phyloP scores from a whole-genome alignment of 2,888 invertebrate genomes.

The Archips crataeganus region DNA sequence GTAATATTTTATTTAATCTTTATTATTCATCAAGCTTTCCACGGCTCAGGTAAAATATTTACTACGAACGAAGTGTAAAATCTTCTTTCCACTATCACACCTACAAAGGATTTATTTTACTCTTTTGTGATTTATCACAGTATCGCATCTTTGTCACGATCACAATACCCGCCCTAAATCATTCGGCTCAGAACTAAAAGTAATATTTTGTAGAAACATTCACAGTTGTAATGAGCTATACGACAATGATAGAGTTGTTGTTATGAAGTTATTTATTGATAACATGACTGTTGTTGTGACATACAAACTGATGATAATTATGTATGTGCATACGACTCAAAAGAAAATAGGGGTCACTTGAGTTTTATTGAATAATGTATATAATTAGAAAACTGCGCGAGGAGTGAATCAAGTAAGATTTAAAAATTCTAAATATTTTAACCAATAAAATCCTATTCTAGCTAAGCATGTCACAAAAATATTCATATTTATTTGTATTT shows the following conservation, averaged over 20 bases:
- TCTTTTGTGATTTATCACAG: conserved; percentile 37
- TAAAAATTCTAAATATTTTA: too few relatives aligned
- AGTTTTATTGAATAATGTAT: too few relatives aligned
- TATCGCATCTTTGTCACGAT: conserved; percentile 27
- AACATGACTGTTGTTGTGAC: neutral
- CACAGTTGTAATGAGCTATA: conserved; percentile 27
- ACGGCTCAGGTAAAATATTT: conserved; percentile 13
- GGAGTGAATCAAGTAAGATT: too few relatives aligned
- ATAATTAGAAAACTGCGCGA: too few relatives aligned
- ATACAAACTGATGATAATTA: neutral
- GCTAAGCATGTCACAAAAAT: too few relatives aligned
- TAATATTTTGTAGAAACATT: conserved; percentile 30
- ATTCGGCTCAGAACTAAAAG: conserved; percentile 24
- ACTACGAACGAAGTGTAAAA: conserved; percentile 31
- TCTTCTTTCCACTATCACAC: conserved; percentile 22
- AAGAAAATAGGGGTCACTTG: too few relatives aligned
- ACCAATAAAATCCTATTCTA: too few relatives aligned
- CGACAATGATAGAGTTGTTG: conserved; percentile 9
- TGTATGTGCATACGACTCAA: too few relatives aligned
- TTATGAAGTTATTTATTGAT: conserved; percentile 10
- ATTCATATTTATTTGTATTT: too few relatives aligned
- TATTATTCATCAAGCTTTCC: neutral
- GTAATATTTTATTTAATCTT: neutral
- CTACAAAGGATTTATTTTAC: conserved; percentile 37
- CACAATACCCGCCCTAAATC: conserved; percentile 36